These are phyloP conservation scores for Hetaerina americana DNA, from an alignment of 1,140 invertebrate genomes.

Conservation along the genomic window DNA sequence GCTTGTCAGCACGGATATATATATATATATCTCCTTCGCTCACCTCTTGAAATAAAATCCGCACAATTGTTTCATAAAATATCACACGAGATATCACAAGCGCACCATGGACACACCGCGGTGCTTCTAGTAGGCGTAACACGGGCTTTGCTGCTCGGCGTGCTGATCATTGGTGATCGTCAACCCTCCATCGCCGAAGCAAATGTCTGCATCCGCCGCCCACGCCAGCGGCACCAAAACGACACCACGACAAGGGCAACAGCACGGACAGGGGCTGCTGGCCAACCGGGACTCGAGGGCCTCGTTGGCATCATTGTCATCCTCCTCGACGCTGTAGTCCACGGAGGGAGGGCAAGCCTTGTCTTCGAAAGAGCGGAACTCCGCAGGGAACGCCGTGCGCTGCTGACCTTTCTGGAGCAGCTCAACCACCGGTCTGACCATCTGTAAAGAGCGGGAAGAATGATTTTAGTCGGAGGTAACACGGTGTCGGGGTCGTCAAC, in stretches of 20 bases:
- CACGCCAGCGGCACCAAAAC: neutral
- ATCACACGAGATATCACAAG: neutral
- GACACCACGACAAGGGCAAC: neutral
- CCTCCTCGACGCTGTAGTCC: neutral
- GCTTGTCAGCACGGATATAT: too few species aligned
- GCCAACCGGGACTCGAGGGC: neutral
- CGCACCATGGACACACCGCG: neutral
- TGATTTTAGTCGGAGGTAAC: too few species aligned
- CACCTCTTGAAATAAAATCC: too few species aligned
- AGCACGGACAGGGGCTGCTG: neutral
- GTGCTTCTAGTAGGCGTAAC: neutral
- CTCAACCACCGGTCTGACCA: neutral
- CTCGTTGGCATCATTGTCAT: neutral
- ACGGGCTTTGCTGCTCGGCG: neutral
- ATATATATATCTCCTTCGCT: too few species aligned
- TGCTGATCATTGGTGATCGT: neutral
- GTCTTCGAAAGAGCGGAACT: too few species aligned
- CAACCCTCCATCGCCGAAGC: neutral
- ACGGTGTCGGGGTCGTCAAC: too few species aligned
- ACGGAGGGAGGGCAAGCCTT: neutral
- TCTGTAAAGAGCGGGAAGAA: neutral
- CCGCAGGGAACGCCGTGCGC: too few species aligned
- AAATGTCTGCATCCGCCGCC: neutral
- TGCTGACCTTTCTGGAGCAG: neutral
- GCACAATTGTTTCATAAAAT: too few species aligned